Evolutionary conservation across 2,113 vertebrate species (phyloP).

Genomic region (Paracyprichromis sp.): DNA sequence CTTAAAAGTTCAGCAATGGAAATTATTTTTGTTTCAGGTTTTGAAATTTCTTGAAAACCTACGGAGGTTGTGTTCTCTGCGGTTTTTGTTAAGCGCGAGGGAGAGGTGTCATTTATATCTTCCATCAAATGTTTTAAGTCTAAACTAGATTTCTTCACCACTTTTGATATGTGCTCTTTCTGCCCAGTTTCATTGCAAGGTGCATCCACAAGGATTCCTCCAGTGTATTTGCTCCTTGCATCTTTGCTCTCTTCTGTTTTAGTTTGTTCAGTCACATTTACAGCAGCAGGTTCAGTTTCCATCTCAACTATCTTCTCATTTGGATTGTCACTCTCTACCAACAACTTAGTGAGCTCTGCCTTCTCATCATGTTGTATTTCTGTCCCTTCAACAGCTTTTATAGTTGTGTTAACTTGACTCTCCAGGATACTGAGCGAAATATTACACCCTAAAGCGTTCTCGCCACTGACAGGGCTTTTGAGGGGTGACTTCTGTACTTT

Average conservation of each 20-base stretch:
- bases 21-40: constrained; percentile 30
- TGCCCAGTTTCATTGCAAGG: not conserved
- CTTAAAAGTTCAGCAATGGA: constrained; percentile 56
- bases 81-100: not conserved
- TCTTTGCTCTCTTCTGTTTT: not conserved
- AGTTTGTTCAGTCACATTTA: not conserved
- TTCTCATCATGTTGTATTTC: constrained; percentile 35
- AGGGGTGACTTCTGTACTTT: constrained; percentile 28
- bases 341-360: not conserved
- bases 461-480: not conserved
- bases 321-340: not conserved
- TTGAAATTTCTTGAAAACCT: constrained; percentile 8
- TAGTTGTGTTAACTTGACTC: constrained; percentile 26
- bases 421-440: constrained; percentile 1
- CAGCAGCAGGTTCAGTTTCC: not conserved
- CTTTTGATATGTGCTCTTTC: not conserved
- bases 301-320: constrained; percentile 13
- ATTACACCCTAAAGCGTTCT: constrained; percentile 9
- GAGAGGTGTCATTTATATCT: not conserved
- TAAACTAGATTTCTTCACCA: not conserved
- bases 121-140: not conserved
- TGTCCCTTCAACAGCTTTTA: constrained; percentile 32
- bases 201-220: not conserved
- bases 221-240: not conserved
- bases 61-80: not conserved